These are phyloP conservation scores for Odobenus rosmarus DNA, from an alignment of 2,113 vertebrate genomes.

Conservation along the genomic window DNA sequence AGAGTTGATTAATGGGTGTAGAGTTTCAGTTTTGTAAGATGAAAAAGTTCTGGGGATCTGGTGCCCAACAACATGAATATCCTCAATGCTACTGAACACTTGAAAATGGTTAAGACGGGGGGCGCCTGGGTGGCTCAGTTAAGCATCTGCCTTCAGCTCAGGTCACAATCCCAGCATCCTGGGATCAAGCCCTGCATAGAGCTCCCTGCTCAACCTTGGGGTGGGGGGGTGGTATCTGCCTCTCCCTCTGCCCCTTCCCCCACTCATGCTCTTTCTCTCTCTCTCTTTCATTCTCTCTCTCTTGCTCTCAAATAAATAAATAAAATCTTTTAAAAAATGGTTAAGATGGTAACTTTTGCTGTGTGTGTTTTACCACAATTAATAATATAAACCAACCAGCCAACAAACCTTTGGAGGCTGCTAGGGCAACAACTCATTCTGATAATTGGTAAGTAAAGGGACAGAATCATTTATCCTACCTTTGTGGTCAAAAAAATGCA, in stretches of 20 bases:
- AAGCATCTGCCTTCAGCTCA: not conserved
- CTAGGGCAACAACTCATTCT: slow-evolving; percentile 22
- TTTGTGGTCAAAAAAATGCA: not conserved
- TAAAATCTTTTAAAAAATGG: not conserved
- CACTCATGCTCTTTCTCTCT: not conserved
- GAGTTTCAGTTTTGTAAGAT: not conserved
- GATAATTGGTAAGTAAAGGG: slow-evolving; percentile 6
- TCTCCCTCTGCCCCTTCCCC: not conserved
- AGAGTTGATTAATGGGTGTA: not conserved
- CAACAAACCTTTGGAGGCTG: not conserved
- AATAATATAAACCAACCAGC: not conserved
- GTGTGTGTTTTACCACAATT: not conserved
- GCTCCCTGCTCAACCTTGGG: no score
- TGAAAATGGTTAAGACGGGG: not conserved
- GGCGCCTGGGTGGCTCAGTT: not conserved
- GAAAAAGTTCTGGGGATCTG: not conserved
- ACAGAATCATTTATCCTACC: slow-evolving; percentile 17
- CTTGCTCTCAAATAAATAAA: not conserved
- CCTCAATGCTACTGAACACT: not conserved
- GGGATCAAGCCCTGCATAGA: not conserved
- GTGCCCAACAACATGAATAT: not conserved
- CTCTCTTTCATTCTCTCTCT: not conserved
- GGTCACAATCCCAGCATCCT: not conserved
- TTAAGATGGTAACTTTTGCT: not conserved
- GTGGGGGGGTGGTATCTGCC: no score